phyloP scores from a whole-genome alignment of 2,797 vertebrate species.

The Danio choprae region DNA sequence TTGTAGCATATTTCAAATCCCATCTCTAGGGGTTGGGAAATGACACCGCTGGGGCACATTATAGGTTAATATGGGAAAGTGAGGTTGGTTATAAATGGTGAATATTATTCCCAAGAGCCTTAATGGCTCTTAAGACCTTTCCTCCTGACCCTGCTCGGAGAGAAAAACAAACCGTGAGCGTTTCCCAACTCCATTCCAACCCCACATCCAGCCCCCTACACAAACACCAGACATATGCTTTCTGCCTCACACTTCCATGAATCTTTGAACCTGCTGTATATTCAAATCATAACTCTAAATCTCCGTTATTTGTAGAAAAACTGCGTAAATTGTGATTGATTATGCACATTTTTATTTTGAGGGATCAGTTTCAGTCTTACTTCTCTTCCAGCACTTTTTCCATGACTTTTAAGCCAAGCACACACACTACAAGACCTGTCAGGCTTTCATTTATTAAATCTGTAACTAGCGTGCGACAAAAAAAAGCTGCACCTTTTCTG shows the following conservation, averaged over 20 bases:
- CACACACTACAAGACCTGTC: slow-evolving; percentile 1
- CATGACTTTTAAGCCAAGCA: slow-evolving; percentile 15
- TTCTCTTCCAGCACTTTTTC: not conserved
- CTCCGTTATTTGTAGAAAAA: slow-evolving; percentile 35
- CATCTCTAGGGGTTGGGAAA: slow-evolving; percentile 28
- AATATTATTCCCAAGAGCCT: slow-evolving; percentile 81
- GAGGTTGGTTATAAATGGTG: slow-evolving; percentile 87
- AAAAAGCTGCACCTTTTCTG: not conserved
- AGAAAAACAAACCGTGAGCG: slow-evolving; percentile 70
- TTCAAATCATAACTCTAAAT: slow-evolving; percentile 35
- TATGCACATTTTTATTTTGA: slow-evolving; percentile 6
- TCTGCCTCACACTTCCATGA: slow-evolving; percentile 28
- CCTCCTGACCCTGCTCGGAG: slow-evolving; percentile 64
- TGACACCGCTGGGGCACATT: slow-evolving; percentile 46
- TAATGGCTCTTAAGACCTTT: slow-evolving; percentile 78
- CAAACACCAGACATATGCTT: slow-evolving; percentile 52
- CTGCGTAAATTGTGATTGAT: slow-evolving; percentile 28
- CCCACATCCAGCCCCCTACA: slow-evolving; percentile 38
- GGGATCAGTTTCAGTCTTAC: not conserved
- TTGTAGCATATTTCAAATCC: slow-evolving; percentile 40
- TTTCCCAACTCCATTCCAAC: slow-evolving; percentile 45
- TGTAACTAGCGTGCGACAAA: not conserved
- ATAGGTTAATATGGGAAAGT: slow-evolving; percentile 85
- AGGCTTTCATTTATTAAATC: slow-evolving; percentile 3
- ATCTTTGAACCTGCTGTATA: slow-evolving; percentile 41